These are phyloP conservation scores for Channa argus DNA, from an alignment of 2,113 vertebrate genomes.

Conservation along the genomic window DNA sequence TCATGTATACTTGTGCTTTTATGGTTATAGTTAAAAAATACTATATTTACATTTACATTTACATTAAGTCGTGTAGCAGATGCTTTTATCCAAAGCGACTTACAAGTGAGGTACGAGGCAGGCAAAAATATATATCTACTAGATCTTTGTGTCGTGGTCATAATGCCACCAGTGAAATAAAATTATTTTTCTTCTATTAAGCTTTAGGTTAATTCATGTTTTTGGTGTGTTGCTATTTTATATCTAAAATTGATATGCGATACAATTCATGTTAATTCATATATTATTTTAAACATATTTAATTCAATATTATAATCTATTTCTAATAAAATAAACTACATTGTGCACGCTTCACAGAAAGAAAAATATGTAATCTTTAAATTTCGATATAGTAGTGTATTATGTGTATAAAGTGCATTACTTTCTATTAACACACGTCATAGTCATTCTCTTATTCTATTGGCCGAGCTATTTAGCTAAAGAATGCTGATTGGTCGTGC, in stretches of 20 bases:
- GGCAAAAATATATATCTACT: slow-evolving; percentile 32
- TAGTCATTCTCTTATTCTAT: slow-evolving; percentile 30
- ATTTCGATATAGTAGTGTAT: too few species aligned
- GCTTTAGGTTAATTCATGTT: not conserved
- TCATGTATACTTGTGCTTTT: slow-evolving; percentile 50
- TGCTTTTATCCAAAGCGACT: too few species aligned
- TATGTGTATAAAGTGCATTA: too few species aligned
- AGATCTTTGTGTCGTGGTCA: slow-evolving; percentile 18
- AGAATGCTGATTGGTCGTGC: slow-evolving; percentile 53
- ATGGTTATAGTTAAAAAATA: slow-evolving; percentile 17
- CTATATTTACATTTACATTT: too few species aligned
- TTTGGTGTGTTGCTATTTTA: not conserved
- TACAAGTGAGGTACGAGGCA: not conserved
- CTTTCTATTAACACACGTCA: not conserved
- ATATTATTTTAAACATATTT: too few species aligned
- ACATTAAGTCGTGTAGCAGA: too few species aligned
- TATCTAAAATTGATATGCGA: not conserved
- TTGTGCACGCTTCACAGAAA: too few species aligned
- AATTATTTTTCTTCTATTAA: not conserved
- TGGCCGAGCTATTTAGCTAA: slow-evolving; percentile 38
- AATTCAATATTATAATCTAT: too few species aligned
- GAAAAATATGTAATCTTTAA: too few species aligned
- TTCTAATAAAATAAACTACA: too few species aligned
- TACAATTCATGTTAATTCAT: too few species aligned
- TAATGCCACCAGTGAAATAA: slow-evolving; percentile 16